Conservation (phyloP, 2,888 invertebrate genomes). For the Zootermopsis nevadensis region DNA sequence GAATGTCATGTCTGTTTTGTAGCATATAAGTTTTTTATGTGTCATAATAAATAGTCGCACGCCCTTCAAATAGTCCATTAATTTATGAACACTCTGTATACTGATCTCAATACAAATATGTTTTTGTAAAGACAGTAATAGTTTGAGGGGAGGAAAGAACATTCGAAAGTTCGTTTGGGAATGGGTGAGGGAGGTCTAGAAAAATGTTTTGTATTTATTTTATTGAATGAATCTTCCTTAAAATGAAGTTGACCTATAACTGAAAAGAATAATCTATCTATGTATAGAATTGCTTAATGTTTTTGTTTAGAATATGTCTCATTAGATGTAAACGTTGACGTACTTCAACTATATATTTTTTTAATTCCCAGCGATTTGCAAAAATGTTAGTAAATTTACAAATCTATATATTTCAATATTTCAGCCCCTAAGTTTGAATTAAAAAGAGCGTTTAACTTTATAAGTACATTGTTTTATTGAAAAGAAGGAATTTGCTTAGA, state of each 20-base stretch:
- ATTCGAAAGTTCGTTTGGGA: not conserved
- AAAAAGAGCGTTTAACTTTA: not conserved
- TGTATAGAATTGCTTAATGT: conserved; percentile 16
- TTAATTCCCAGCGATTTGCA: conserved; percentile 37
- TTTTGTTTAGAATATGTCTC: conserved; percentile 53
- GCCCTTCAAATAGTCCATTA: too few species aligned
- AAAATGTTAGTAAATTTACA: conserved; percentile 34
- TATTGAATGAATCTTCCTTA: conserved; percentile 19
- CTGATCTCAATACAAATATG: too few species aligned
- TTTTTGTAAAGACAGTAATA: not conserved
- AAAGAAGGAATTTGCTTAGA: not conserved
- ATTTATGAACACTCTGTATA: too few species aligned
- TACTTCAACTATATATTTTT: conserved; percentile 25
- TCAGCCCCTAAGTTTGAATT: conserved; percentile 27
- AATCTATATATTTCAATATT: conserved; percentile 18
- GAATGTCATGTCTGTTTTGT: too few species aligned
- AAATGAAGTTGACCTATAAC: not conserved
- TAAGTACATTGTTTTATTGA: not conserved
- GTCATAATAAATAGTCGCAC: too few species aligned
- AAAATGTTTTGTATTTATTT: not conserved
- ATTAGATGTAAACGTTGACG: conserved; percentile 35
- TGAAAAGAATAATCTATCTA: conserved; percentile 15
- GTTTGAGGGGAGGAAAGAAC: not conserved
- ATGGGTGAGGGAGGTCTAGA: not conserved
- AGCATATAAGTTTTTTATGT: too few species aligned